These are phyloP conservation scores for Acipenser ruthenus DNA, from an alignment of 2,797 vertebrate genomes.

Conservation along the genomic window DNA sequence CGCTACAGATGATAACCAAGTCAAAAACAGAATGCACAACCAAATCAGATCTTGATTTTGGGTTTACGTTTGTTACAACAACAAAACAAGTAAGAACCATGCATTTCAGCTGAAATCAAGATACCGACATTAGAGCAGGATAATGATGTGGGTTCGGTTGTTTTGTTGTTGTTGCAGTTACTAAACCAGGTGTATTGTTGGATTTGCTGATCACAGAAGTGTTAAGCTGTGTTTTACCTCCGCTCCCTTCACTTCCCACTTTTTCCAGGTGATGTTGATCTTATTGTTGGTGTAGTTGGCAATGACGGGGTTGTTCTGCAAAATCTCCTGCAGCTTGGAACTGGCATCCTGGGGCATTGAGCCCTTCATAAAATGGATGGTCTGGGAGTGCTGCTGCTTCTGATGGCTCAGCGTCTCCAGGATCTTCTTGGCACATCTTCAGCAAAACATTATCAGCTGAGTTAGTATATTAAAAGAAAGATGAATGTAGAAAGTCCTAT, in stretches of 20 bases:
- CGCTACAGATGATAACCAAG: too few relatives aligned
- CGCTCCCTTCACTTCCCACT: slow-evolving; percentile 20
- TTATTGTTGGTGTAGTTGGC: slow-evolving; percentile 15
- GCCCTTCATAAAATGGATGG: neutral
- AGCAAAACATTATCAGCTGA: neutral
- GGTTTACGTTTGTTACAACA: too few relatives aligned
- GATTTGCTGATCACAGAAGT: too few relatives aligned
- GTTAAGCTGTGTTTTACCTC: slow-evolving; percentile 3
- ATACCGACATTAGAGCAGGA: too few relatives aligned
- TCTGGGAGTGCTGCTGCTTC: neutral
- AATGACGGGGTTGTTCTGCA: slow-evolving; percentile 9
- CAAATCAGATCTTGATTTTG: too few relatives aligned
- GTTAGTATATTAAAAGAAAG: neutral
- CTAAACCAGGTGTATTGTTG: too few relatives aligned
- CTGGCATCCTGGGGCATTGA: neutral
- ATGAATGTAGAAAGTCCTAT: too few relatives aligned
- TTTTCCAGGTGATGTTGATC: slow-evolving; percentile 17
- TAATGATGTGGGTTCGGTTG: too few relatives aligned
- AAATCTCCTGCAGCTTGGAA: neutral
- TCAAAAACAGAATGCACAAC: too few relatives aligned
- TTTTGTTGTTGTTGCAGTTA: too few relatives aligned
- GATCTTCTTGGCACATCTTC: slow-evolving; percentile 12
- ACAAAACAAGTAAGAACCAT: too few relatives aligned
- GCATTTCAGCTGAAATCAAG: too few relatives aligned
- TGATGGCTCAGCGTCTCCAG: neutral